Base-by-base conservation (phyloP, 2,888 invertebrate genomes). In the Ophion ellenae region DNA sequence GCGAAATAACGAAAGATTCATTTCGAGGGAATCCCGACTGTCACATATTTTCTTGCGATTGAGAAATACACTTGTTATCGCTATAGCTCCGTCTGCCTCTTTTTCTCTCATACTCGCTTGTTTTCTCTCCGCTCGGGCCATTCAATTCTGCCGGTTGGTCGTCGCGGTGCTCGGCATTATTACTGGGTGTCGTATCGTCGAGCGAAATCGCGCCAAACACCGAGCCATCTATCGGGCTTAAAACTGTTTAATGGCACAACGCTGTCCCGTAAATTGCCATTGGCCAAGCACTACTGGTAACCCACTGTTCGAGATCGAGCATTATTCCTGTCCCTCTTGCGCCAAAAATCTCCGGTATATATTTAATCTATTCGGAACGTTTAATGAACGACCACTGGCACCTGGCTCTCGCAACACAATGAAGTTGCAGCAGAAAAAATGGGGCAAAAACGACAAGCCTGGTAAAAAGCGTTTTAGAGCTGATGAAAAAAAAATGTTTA, bases 261-360 rank as follows among this genome's bases (percentile, higher is more conserved):
- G 86, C 87, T 85, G 89, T 90, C 90, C 90, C 89, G 92, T 92
- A 91, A 92, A 93, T 93, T 92, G 92, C 92, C 86, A 91, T 91
- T 83, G 87, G 77, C 74, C 66, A 59, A 71, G 45, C 61, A 73
- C 53, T 70, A n/a, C 53, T 70, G 76, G 81, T 81, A 84, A 81
- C 76, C 77, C 77, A 74, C 63, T 63, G 59, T 59, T 67, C 67
- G 53, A 66, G 66, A 53, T 53, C 14, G 47, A 24, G 63, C 67
- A 24, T 53, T 63, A 71, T 63, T 61, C 66, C 59, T 69, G 69
- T 81, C 77, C 69, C 78, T 53, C 14, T 74, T 67, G n/a, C 73
- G 45, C 77, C 77, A 74, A 67, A 81, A 73, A 73, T 74, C 74
- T 57, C 77, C 24, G 28, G 45, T 75, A 67, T 78, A 78, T 84